Evolutionary conservation across 1,140 invertebrate species (phyloP).

Genomic region (Aphaenogaster rudis): DNA sequence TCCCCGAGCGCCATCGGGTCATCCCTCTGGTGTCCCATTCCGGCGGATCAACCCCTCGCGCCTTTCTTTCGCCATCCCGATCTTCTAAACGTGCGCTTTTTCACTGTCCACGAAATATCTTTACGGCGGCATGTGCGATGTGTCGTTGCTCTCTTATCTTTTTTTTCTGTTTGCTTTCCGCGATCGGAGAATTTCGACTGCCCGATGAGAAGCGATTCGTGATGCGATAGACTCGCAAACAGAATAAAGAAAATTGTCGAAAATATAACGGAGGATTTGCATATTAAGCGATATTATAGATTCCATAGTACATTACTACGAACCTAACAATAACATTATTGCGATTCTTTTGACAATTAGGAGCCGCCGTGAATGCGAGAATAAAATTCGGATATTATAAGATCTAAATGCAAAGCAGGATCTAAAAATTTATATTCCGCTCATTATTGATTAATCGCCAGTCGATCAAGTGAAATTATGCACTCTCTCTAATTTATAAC

Average conservation of each 20-base stretch:
- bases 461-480: not conserved
- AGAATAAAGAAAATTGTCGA: not conserved
- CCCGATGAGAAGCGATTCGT: not conserved
- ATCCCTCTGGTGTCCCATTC: constrained; percentile 74
- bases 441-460: not conserved
- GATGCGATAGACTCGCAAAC: not conserved
- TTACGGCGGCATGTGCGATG: constrained; percentile 23
- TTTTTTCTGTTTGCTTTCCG: too few species aligned
- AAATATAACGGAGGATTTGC: not conserved
- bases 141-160: constrained; percentile 4
- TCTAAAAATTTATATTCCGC: not conserved
- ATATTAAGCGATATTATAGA: not conserved
- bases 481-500: not conserved
- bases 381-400: not conserved
- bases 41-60: constrained; percentile 34
- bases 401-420: not conserved
- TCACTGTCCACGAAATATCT: constrained; percentile 55
- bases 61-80: constrained; percentile 18
- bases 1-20: constrained; percentile 66
- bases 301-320: not conserved
- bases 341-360: not conserved
- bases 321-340: not conserved
- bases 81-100: constrained; percentile 44
- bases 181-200: constrained; percentile 12
- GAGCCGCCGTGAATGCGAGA: too few species aligned